Conservation (phyloP, 1,140 invertebrate species). For the Dendroctonus valens region DNA sequence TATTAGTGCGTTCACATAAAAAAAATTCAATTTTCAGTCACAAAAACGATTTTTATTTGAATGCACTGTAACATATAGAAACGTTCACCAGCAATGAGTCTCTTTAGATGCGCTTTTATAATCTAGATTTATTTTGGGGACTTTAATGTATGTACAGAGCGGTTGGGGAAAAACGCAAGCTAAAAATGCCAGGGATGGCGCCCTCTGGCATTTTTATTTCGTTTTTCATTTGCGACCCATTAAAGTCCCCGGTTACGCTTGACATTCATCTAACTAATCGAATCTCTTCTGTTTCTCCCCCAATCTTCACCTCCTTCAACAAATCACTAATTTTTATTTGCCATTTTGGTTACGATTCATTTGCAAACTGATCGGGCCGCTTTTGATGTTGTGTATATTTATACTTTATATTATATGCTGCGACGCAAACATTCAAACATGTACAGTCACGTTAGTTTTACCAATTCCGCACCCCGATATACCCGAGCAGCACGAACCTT, state of each 20-base stretch:
- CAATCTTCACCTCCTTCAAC: slow-evolving; percentile 13
- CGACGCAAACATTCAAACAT: slow-evolving; percentile 43
- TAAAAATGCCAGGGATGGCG: slow-evolving; percentile 12
- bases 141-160: neutral
- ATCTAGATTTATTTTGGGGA: no score
- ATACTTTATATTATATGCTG: slow-evolving; percentile 37
- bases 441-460: slow-evolving; percentile 67
- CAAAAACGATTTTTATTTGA: slow-evolving; percentile 19
- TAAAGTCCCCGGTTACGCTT: no score
- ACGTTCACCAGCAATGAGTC: neutral
- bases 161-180: neutral
- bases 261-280: slow-evolving; percentile 37
- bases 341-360: slow-evolving; percentile 38
- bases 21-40: neutral
- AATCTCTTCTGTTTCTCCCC: slow-evolving; percentile 33
- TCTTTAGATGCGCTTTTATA: no score
- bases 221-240: neutral
- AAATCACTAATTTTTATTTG: slow-evolving; percentile 36
- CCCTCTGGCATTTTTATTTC: slow-evolving; percentile 13
- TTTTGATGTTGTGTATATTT: slow-evolving; percentile 30
- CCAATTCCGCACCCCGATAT: slow-evolving; percentile 79
- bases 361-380: slow-evolving; percentile 28
- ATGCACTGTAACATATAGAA: slow-evolving; percentile 7
- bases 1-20: slow-evolving; percentile 18
- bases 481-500: slow-evolving; percentile 83